Base-by-base conservation (phyloP, 2,888 invertebrate species). In the Erebia ligea region DNA sequence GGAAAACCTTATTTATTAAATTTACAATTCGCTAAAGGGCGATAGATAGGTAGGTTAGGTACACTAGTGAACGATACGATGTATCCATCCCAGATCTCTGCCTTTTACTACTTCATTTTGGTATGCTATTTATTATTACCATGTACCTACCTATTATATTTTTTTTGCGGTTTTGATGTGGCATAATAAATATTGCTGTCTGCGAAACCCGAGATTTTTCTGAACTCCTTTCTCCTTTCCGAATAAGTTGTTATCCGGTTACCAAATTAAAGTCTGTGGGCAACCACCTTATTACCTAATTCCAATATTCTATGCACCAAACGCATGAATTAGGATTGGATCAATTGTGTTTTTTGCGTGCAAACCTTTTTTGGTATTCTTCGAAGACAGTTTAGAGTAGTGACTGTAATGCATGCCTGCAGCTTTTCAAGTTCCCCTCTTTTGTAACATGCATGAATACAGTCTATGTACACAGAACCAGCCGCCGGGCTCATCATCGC, bases 361-460 rank as follows among this genome's bases (percentile, higher is more conserved):
- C 40, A 40, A n/a, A 40, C 10, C n/a, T 59, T 59, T 45, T 17
- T 17, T 42, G 19, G 42, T 11, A 67, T 58, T 11, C 62, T 25
- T 50, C 19, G 5, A 21, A 61, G 15, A 13, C 58, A 48, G 64
- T 66, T 67, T 64, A 50, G 67, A 59, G 64, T 59, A 70, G 64
- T 56, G 69, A 70, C 45, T 52, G 64, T 70, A 65, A 66, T 61
- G 68, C 65, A 66, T 67, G 71, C 70, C 70, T 68, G 73, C 70
- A 73, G 73, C 67, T 71, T 74, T 73, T 57, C 67, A 70, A 69
- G 62, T 71, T 69, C 69, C 69, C 65, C 70, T 70, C 66, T 54
- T 69, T 73, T 73, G 67, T 74, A 62, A 54, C 42, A 58, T 19
- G 68, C 58, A 70, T 72, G 59, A 73, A 73, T 71, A 62, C 69